These are phyloP conservation scores for Cranoglanis bouderius DNA, from an alignment of 2,113 vertebrate species.

Conservation along the genomic window DNA sequence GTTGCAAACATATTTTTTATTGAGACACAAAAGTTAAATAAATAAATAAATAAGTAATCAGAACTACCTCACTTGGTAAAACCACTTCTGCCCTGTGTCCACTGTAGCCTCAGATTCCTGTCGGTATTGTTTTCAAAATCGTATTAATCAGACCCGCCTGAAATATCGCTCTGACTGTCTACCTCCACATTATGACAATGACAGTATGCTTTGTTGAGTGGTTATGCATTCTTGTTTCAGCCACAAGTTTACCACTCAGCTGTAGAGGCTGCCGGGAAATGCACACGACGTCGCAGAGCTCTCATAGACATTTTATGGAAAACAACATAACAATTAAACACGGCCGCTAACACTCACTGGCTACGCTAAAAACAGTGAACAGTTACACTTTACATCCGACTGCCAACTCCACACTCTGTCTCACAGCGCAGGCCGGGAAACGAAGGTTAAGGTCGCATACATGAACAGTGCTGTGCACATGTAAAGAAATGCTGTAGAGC, in stretches of 20 bases:
- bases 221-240: constrained; percentile 13
- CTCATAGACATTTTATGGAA: constrained; percentile 17
- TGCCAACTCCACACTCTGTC: constrained; percentile 10
- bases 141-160: background rate
- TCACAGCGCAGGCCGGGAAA: background rate
- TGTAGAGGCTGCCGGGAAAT: constrained; percentile 16
- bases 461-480: no score
- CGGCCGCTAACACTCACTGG: constrained; percentile 13
- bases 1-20: background rate
- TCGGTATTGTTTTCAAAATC: background rate
- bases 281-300: background rate
- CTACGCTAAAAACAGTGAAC: background rate
- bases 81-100: background rate
- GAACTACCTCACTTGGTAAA: background rate
- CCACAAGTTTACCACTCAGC: constrained; percentile 18
- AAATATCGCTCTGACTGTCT: background rate
- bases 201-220: background rate
- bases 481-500: no score
- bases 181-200: background rate
- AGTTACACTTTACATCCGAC: constrained; percentile 5
- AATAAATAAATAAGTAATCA: no score
- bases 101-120: background rate
- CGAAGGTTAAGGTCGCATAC: background rate
- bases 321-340: constrained; percentile 24
- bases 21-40: background rate